Percentiles rank a stretch among this genome's conserved stretches.
phyloP scores from a whole-genome alignment of 2,113 vertebrate genomes.

The Motacilla tschutschensis region DNA sequence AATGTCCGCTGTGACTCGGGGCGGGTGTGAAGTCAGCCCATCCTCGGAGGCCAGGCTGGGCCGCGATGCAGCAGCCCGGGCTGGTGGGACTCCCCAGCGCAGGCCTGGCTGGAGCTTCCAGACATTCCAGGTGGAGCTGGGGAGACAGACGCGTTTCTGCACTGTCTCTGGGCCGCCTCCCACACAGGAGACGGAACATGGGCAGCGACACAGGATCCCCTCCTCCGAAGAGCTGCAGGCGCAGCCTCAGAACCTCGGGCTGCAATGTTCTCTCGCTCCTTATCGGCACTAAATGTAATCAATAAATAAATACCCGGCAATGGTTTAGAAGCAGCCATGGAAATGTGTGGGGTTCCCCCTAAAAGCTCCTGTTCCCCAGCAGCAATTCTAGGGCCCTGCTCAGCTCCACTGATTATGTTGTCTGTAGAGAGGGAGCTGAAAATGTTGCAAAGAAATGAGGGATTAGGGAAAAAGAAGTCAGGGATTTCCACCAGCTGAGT shows the following conservation, averaged over 20 bases:
- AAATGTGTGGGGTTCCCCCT: background rate
- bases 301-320: background rate
- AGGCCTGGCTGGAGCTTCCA: background rate
- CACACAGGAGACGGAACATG: fast-evolving
- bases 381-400: background rate
- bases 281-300: background rate
- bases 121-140: background rate
- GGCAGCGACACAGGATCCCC: background rate
- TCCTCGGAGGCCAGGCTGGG: background rate
- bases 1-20: background rate
- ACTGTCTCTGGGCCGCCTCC: background rate
- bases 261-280: background rate
- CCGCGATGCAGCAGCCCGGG: background rate
- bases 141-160: background rate
- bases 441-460: background rate
- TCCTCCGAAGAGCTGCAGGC: background rate
- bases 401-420: background rate
- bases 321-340: background rate
- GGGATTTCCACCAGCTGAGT: background rate
- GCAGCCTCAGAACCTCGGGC: background rate
- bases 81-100: background rate
- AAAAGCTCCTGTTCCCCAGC: background rate
- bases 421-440: background rate
- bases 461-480: background rate
- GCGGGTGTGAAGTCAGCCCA: background rate